Evolutionary conservation across 2,113 vertebrate genomes (phyloP).

Genomic region (Chaetodon trifascialis): DNA sequence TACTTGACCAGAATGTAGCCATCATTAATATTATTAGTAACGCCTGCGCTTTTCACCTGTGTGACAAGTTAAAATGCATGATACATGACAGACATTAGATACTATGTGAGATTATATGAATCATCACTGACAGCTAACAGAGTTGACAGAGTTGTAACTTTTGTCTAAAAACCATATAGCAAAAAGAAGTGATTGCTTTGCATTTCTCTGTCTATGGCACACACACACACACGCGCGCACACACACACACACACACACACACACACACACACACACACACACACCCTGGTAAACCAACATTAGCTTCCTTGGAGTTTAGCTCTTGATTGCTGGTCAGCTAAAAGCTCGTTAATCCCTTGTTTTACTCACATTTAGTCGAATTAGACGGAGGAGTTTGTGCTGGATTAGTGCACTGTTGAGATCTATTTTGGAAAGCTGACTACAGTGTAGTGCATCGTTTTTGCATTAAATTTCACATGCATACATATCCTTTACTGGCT

Average conservation of each 20-base stretch:
- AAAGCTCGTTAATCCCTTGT: neutral
- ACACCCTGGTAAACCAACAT: neutral
- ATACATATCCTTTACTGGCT: neutral
- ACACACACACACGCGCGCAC: no score
- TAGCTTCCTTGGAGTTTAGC: neutral
- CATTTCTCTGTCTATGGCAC: neutral
- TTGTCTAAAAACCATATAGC: neutral
- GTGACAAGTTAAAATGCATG: no score
- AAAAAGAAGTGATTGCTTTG: neutral
- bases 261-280: neutral
- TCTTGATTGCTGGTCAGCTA: neutral
- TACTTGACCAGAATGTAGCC: no score
- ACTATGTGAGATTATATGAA: no score
- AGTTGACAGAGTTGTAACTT: no score
- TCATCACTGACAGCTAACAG: no score
- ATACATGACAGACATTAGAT: no score
- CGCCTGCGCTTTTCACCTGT: no score
- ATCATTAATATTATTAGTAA: no score
- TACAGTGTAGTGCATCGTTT: neutral
- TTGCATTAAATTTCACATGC: neutral
- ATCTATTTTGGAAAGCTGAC: neutral
- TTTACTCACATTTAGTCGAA: neutral
- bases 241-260: no score
- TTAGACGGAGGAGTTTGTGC: neutral
- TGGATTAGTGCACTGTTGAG: neutral